Base-by-base conservation (phyloP, 1,140 invertebrate genomes). In the Drosophila athabasca region DNA sequence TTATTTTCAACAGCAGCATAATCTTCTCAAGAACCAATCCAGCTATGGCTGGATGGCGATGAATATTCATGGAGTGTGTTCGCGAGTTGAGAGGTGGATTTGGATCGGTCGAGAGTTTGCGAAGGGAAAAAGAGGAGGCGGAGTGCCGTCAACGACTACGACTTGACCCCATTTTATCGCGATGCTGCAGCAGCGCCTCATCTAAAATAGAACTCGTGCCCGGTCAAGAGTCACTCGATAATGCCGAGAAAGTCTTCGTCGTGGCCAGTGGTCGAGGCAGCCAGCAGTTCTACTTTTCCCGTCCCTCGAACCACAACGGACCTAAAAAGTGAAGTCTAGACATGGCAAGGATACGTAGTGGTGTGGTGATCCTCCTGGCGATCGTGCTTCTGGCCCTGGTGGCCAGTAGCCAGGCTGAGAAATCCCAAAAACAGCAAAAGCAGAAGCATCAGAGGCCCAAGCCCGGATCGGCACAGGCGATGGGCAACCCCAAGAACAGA, bases 211-310 rank as follows among this genome's bases (percentile, higher is more conserved):
- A 83, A 62, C 71, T 51, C 45, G 64, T 88, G 83, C 13, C 75
- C 70, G 76, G 76, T 84, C 52, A 79, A 76, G 67, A 59, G 81
- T 54, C 60, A 73, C 80, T 84, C 66, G 60, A 76, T 50, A 35
- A 62, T 54, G 75, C 13, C 46, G 59, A 62, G 82, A 87, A 87
- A 87, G 82, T 87, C 70, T 87, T 87, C 83, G 17, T 84, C 62
- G 62, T 82, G 46, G 64, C 4, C 48, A 51, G n/a, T 53, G 0
- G 11, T 39, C 22, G 9, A 39, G 24, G 26, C 45, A 39, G 52
- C 9, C 26, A 45, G 62, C 83, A 77, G 75, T 77, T 77, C 15
- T 29, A 71, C 62, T 76, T 79, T 26, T 49, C 45, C 57, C 71
- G 68, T 60, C 57, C 49, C 29, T 31, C 29, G 8, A 11, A 13